Conservation (phyloP, 2,797 vertebrate genomes). For the Microcaecilia unicolor region DNA sequence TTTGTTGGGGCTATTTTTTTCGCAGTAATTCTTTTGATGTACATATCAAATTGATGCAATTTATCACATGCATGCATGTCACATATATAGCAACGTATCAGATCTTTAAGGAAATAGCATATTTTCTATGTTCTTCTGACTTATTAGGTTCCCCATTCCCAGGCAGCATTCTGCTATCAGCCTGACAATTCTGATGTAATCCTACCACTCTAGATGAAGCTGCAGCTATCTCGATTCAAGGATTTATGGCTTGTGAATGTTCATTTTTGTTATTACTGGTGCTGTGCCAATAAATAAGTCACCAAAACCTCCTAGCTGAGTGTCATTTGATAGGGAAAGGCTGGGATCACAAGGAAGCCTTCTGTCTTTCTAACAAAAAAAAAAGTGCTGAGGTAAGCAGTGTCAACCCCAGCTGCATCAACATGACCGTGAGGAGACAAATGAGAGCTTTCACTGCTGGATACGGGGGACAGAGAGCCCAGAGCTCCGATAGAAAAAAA, state of each 20-base stretch:
- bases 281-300: constrained; percentile 61
- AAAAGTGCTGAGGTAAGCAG: constrained; percentile 59
- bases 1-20: too few species aligned
- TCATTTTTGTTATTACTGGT: constrained; percentile 62
- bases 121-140: constrained; percentile 2
- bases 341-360: constrained; percentile 63
- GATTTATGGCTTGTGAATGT: constrained; percentile 59
- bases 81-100: neutral
- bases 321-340: constrained; percentile 67
- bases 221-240: constrained; percentile 35
- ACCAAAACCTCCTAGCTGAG: constrained; percentile 52
- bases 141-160: constrained; percentile 22
- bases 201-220: constrained; percentile 30
- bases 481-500: constrained; percentile 35
- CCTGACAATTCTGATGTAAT: constrained; percentile 36
- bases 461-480: constrained; percentile 34
- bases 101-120: neutral
- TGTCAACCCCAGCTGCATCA: constrained; percentile 66
- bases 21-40: neutral
- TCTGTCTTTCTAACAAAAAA: constrained; percentile 49
- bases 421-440: constrained; percentile 57
- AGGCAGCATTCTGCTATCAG: constrained; percentile 21
- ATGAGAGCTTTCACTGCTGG: constrained; percentile 61
- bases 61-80: neutral
- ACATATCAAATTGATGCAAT: neutral